These are phyloP conservation scores for Drosophila kuntzei DNA, from an alignment of 2,888 invertebrate species.

Conservation along the genomic window DNA sequence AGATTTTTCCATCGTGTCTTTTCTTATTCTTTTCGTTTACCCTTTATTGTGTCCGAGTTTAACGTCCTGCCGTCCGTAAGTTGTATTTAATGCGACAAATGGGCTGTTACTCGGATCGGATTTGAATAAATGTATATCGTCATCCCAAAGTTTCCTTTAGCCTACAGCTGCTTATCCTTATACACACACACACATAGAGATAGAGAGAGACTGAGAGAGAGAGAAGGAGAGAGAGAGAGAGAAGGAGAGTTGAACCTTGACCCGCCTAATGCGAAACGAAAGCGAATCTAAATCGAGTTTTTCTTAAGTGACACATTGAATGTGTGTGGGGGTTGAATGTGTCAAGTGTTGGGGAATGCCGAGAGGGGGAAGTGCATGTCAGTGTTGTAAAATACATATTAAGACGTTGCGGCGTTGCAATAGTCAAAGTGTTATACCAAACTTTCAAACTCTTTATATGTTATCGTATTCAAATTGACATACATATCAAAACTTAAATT, in stretches of 20 bases:
- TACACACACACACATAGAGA: conserved; percentile 27
- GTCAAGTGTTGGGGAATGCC: background rate
- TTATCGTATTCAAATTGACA: background rate
- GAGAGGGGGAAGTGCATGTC: background rate
- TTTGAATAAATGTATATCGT: conserved; percentile 71
- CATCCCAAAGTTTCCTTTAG: conserved; percentile 22
- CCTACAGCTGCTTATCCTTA: conserved; percentile 47
- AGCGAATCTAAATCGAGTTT: conserved; percentile 65
- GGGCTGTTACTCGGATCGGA: conserved; percentile 71
- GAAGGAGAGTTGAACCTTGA: conserved; percentile 47
- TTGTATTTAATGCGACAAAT: conserved; percentile 80
- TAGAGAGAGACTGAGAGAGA: conserved; percentile 4
- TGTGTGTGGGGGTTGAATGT: conserved; percentile 8
- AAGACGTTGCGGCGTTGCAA: no score
- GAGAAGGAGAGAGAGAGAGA: conserved; percentile 9
- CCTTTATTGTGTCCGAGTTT: conserved; percentile 19
- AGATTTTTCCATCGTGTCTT: background rate
- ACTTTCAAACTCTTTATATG: background rate
- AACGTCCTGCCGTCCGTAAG: conserved; percentile 38
- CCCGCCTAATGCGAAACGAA: conserved; percentile 47
- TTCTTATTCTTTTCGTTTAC: background rate
- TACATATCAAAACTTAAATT: background rate
- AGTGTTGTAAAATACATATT: conserved; percentile 38
- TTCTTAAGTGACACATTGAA: conserved; percentile 48
- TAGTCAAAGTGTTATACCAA: no score